These are phyloP conservation scores for Drosophila engyochracea DNA, from an alignment of 2,888 invertebrate genomes.

Conservation along the genomic window DNA sequence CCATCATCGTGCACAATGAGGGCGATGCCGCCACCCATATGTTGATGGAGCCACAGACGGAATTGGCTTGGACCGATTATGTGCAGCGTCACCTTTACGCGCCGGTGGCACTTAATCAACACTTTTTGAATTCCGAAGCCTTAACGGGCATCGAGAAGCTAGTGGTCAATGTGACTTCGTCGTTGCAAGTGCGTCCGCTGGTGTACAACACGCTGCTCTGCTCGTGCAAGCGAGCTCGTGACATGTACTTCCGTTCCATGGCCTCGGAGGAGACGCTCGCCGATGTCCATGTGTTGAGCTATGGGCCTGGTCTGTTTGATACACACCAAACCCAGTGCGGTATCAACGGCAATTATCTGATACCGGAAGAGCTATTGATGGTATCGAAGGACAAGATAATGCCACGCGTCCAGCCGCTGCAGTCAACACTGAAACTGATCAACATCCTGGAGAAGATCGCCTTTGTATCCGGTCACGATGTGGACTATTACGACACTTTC, in stretches of 20 bases:
- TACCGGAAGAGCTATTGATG: slow-evolving; percentile 59
- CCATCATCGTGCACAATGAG: slow-evolving; percentile 82
- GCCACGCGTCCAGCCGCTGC: slow-evolving; percentile 69
- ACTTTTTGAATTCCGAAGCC: slow-evolving; percentile 63
- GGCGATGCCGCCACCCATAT: slow-evolving; percentile 74
- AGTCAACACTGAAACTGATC: slow-evolving; percentile 79
- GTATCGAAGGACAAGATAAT: slow-evolving; percentile 43
- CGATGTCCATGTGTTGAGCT: slow-evolving; percentile 77
- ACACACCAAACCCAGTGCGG: slow-evolving; percentile 72
- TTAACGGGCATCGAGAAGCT: slow-evolving; percentile 66
- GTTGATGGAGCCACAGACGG: slow-evolving; percentile 76
- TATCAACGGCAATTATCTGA: slow-evolving; percentile 76
- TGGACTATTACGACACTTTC: slow-evolving; percentile 83
- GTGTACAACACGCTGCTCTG: slow-evolving; percentile 75
- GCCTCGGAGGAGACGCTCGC: slow-evolving; percentile 71
- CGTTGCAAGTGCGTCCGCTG: slow-evolving; percentile 75
- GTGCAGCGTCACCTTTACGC: slow-evolving; percentile 76
- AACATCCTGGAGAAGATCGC: slow-evolving; percentile 81
- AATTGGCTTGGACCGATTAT: slow-evolving; percentile 69
- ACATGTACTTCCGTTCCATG: slow-evolving; percentile 84
- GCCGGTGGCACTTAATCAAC: slow-evolving; percentile 79
- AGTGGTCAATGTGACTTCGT: slow-evolving; percentile 80
- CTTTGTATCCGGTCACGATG: slow-evolving; percentile 83
- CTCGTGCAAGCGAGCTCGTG: slow-evolving; percentile 82
- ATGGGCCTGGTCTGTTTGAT: slow-evolving; percentile 77